Conservation (phyloP, 2,888 invertebrate genomes). For the Hirtodrosophila cameraria region DNA sequence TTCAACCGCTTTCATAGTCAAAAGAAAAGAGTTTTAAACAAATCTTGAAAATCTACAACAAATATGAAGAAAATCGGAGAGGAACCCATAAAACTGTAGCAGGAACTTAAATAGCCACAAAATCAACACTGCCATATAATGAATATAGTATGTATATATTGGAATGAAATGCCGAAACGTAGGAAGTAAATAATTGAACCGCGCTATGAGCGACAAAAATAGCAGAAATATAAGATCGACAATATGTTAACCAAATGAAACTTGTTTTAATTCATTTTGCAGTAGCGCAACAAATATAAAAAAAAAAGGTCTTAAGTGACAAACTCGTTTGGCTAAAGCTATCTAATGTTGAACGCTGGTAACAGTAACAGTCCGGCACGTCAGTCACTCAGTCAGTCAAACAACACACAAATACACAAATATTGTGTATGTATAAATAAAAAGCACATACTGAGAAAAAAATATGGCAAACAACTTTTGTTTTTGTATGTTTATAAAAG, state of each 20-base stretch:
- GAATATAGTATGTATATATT: conserved; percentile 49
- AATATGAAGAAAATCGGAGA: background rate
- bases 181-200: conserved; percentile 58
- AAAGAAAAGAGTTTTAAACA: background rate
- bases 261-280: conserved; percentile 70
- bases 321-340: conserved; percentile 64
- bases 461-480: conserved; percentile 77
- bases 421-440: conserved; percentile 4
- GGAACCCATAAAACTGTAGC: conserved; percentile 8
- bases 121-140: conserved; percentile 29
- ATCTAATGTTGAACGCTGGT: conserved; percentile 54
- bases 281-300: conserved; percentile 59
- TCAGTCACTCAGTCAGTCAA: conserved; percentile 44
- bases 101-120: conserved; percentile 38
- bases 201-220: conserved; percentile 7
- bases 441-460: conserved; percentile 55
- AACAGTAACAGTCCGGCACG: conserved; percentile 39
- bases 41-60: background rate
- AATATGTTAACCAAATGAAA: conserved; percentile 55
- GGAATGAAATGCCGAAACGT: conserved; percentile 45
- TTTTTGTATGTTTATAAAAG: conserved; percentile 73
- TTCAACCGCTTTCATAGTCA: conserved; percentile 12
- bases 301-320: conserved; percentile 70
- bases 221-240: conserved; percentile 33
- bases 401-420: conserved; percentile 7